These are phyloP conservation scores for Pogonomyrmex barbatus DNA, from an alignment of 1,140 invertebrate species.

Conservation along the genomic window DNA sequence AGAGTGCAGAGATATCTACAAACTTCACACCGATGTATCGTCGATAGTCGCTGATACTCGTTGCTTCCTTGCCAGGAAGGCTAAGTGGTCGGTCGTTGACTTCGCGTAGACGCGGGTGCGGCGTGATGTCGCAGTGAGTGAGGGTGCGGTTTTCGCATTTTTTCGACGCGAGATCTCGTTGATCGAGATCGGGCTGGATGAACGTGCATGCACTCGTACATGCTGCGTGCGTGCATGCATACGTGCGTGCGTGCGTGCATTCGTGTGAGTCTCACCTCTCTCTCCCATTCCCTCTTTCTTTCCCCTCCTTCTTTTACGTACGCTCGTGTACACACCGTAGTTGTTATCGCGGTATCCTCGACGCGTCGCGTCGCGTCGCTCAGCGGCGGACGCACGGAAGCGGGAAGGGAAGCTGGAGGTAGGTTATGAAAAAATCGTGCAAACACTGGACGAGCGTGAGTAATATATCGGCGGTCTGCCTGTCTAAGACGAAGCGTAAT, in stretches of 20 bases:
- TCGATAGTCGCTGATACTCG: neutral
- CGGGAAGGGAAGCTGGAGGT: neutral
- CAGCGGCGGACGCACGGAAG: neutral
- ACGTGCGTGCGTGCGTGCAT: slow-evolving; percentile 14
- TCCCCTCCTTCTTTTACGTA: neutral
- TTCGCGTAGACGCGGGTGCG: neutral
- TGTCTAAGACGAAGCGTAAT: slow-evolving; percentile 78
- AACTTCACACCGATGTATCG: neutral
- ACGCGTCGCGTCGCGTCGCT: slow-evolving; percentile 18
- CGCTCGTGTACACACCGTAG: neutral
- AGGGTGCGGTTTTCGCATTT: neutral
- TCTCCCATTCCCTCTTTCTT: neutral
- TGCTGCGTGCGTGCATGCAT: slow-evolving; percentile 5
- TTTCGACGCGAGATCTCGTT: neutral
- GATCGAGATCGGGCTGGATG: neutral
- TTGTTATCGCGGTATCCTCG: too few relatives aligned
- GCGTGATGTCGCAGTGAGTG: slow-evolving; percentile 18
- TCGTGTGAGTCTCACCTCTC: neutral
- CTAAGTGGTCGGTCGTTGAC: slow-evolving; percentile 5
- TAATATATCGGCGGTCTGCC: slow-evolving; percentile 82
- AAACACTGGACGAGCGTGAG: slow-evolving; percentile 82
- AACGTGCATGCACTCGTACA: neutral
- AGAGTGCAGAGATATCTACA: neutral
- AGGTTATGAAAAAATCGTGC: slow-evolving; percentile 83
- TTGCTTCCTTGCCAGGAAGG: too few relatives aligned